Base-by-base conservation (phyloP, 2,113 vertebrate genomes). In the Myotis brandtii region DNA sequence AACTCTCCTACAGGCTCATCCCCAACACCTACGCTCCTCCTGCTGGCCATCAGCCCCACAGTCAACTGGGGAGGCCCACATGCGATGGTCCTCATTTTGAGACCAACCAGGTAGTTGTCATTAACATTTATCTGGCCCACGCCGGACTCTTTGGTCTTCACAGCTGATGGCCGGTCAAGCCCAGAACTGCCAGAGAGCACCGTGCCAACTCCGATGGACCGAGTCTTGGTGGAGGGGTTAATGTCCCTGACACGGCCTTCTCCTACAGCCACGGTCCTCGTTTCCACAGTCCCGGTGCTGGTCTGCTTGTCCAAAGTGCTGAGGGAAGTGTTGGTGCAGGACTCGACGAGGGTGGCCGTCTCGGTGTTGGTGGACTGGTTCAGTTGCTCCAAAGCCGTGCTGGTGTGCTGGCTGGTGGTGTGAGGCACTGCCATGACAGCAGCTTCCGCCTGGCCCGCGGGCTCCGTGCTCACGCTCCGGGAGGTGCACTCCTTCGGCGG, bases 11-110 rank as follows among this genome's bases (percentile, higher is more conserved):
- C 97, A 25, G 98, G 97, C n/a, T 99, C 99, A 1, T 98, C 99
- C 1, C 99, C 99, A 9, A 99, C 99, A 2, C 99, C 99, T 0
- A 99, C 97, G 48, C 99, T 99, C 96, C 99, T 99, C 9, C 99
- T 99, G 96, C 98, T 91, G 37, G 89, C 6, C 0, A 32, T 18
- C 0, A 92, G 87, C 20, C 98, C 98, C 30, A 96, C 34, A 0
- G 95, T 96, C 94, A 98, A 64, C 0, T 98, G 98, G 66, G 99
- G 99, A 11, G 99, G 99, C 40, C 99, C 99, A 2, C 99, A 99
- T 0, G 99, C 99, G 86, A 99, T 99, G 98, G 98, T 99, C 90
- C 99, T 98, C 92, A 99, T 99, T 97, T 99, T 99, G 86, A 99
- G 97, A 34, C 99, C 99, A n/a, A 99, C 98, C 84, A 99, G 95